phyloP scores from a whole-genome alignment of 2,113 vertebrate genomes.

The Sceloporus tristichus region DNA sequence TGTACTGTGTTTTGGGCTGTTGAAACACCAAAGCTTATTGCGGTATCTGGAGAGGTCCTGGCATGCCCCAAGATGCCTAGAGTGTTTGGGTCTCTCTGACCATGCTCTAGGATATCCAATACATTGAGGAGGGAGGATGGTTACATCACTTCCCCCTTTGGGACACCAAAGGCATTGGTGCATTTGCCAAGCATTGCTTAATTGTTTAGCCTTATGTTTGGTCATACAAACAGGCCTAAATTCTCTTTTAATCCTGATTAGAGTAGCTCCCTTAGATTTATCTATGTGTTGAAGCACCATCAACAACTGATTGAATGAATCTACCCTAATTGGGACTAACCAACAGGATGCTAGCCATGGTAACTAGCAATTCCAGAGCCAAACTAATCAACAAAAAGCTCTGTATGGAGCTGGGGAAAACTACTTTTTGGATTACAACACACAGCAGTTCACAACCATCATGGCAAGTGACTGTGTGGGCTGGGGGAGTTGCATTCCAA shows the following conservation, averaged over 20 bases:
- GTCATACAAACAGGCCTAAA: background rate
- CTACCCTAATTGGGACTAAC: background rate
- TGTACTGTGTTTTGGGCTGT: background rate
- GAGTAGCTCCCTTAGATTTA: background rate
- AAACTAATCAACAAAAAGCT: background rate
- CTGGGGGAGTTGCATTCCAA: no score
- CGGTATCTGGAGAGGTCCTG: background rate
- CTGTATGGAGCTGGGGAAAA: background rate
- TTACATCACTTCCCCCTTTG: background rate
- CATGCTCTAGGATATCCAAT: background rate
- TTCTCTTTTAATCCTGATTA: background rate
- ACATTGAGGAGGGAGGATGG: background rate
- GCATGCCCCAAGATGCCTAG: background rate
- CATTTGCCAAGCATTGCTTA: background rate
- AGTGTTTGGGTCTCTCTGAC: background rate
- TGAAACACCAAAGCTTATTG: background rate
- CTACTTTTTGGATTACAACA: no score
- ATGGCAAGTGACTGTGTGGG: no score
- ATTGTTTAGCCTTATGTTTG: background rate
- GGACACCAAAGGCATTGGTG: no score
- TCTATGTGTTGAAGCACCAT: no score
- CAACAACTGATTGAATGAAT: background rate
- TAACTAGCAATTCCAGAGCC: background rate
- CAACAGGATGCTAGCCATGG: background rate
- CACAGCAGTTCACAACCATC: no score